These are phyloP conservation scores for Sarcophaga caerulescens DNA, from an alignment of 2,888 invertebrate genomes.

Conservation along the genomic window DNA sequence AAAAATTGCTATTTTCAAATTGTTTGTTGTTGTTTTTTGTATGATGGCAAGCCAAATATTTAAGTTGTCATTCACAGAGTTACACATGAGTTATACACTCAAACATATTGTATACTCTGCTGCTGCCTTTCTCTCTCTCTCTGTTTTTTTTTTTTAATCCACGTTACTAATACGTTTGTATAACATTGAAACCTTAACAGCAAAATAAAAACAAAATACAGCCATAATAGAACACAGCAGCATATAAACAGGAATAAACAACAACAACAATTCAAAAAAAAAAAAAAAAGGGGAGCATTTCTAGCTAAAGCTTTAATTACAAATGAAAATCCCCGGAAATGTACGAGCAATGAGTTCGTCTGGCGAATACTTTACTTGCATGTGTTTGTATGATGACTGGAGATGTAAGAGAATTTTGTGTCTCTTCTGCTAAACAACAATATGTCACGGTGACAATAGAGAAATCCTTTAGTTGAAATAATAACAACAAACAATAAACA, in stretches of 20 bases:
- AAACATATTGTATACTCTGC: constrained; percentile 16
- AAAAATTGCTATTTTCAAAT: constrained; percentile 9
- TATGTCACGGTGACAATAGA: constrained; percentile 63
- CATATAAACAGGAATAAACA: neutral
- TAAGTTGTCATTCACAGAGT: constrained; percentile 61
- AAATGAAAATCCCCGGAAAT: constrained; percentile 76
- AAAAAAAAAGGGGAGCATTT: constrained; percentile 5
- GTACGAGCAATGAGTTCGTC: constrained; percentile 24
- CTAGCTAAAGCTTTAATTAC: constrained; percentile 76
- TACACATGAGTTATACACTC: neutral
- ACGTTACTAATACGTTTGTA: constrained; percentile 52
- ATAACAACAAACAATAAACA: constrained; percentile 40
- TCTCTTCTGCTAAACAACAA: constrained; percentile 37
- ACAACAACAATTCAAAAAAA: constrained; percentile 10
- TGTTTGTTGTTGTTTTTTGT: constrained; percentile 6
- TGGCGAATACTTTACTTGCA: too few species aligned
- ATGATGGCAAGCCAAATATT: constrained; percentile 27
- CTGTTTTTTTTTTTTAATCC: too few species aligned
- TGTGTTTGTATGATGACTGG: neutral
- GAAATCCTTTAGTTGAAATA: constrained; percentile 46
- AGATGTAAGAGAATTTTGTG: constrained; percentile 17
- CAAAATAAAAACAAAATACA: neutral
- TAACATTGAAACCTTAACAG: constrained; percentile 58
- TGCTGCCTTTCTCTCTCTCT: neutral
- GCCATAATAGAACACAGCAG: neutral